Conservation (phyloP, 2,888 invertebrate species). For the Torymus tubicola region DNA sequence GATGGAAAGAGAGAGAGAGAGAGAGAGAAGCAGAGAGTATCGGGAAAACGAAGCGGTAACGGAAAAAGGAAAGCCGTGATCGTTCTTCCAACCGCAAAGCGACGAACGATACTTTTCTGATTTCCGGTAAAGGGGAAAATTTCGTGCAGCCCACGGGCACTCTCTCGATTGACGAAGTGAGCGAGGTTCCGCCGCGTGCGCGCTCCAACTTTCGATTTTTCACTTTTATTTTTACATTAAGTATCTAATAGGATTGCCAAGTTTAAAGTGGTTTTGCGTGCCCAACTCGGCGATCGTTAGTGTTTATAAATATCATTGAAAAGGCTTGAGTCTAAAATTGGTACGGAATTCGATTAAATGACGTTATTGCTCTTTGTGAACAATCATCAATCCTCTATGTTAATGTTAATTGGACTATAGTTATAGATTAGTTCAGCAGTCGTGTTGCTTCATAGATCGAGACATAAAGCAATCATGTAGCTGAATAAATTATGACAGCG, state of each 20-base stretch:
- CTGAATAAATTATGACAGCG: slow-evolving; percentile 1
- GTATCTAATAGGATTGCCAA: slow-evolving; percentile 1
- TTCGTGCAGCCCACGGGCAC: slow-evolving; percentile 15
- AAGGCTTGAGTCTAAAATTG: too few species aligned
- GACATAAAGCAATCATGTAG: not conserved
- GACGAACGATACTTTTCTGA: slow-evolving; percentile 53
- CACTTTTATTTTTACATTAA: slow-evolving; percentile 4
- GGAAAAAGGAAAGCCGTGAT: slow-evolving; percentile 26
- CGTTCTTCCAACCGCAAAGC: slow-evolving; percentile 46
- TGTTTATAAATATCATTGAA: too few species aligned
- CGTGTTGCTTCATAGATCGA: not conserved
- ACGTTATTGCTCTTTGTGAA: too few species aligned
- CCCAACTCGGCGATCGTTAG: too few species aligned
- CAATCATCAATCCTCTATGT: too few species aligned
- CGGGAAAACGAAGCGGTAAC: slow-evolving; percentile 30
- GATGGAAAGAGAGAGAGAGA: not conserved
- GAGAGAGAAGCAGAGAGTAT: slow-evolving; percentile 11
- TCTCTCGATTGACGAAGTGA: slow-evolving; percentile 10
- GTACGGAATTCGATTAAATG: too few species aligned
- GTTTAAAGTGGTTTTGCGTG: not conserved
- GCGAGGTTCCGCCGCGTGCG: not conserved
- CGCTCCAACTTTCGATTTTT: slow-evolving; percentile 1
- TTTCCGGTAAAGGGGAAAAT: slow-evolving; percentile 41
- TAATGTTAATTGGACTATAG: not conserved
- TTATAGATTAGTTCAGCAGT: not conserved